phyloP scores from a whole-genome alignment of 92 coral and sea anemone species.

The Palythoa heliodiscus region DNA sequence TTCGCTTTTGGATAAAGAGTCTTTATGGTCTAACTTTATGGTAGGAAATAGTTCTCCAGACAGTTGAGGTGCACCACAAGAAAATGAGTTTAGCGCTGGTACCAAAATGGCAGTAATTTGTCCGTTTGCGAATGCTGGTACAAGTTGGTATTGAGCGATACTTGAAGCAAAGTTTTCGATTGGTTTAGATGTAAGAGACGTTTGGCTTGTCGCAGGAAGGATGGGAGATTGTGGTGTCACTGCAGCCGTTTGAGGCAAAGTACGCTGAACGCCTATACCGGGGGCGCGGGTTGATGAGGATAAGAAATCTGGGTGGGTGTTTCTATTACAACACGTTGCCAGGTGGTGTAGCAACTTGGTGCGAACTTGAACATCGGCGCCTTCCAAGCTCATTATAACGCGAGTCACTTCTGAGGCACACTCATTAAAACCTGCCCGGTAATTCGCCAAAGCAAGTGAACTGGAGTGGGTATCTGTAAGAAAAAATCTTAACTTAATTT shows the following conservation, averaged over 20 bases:
- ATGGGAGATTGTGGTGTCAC: constrained; percentile 27
- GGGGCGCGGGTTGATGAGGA: constrained; percentile 23
- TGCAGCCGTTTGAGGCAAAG: neutral
- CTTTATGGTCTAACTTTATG: constrained; percentile 27
- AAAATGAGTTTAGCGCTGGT: constrained; percentile 53
- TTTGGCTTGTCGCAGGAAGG: constrained; percentile 29
- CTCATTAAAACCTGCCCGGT: constrained; percentile 85
- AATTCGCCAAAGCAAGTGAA: constrained; percentile 70
- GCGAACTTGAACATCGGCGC: constrained; percentile 60
- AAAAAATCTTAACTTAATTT: neutral
- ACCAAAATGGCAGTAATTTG: constrained; percentile 50
- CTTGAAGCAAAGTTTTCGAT: constrained; percentile 28
- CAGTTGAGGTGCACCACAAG: constrained; percentile 12
- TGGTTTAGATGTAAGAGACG: constrained; percentile 39
- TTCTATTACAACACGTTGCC: constrained; percentile 67
- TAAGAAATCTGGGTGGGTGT: constrained; percentile 34
- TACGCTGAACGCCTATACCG: neutral
- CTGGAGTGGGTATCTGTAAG: constrained; percentile 46
- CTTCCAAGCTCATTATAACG: constrained; percentile 57
- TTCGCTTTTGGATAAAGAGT: neutral
- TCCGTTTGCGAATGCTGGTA: constrained; percentile 50
- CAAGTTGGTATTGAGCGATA: constrained; percentile 46
- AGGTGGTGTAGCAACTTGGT: constrained; percentile 66
- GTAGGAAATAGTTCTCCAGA: constrained; percentile 36
- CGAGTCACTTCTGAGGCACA: constrained; percentile 82